Evolutionary conservation across 2,888 invertebrate genomes (phyloP).

Genomic region (Dolichomitus sp.): DNA sequence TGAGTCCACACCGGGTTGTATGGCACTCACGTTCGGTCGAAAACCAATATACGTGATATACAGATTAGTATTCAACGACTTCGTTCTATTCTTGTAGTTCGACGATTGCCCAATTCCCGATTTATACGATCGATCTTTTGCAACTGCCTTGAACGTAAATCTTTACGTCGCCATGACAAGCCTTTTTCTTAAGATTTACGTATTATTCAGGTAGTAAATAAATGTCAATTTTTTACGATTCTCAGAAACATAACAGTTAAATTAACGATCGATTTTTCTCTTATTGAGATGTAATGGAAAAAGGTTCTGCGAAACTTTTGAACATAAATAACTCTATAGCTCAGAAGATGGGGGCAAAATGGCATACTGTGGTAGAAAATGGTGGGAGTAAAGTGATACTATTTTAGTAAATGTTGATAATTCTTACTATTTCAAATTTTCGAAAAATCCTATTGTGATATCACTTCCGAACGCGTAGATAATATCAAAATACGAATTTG

Average conservation of each 20-base stretch:
- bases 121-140: conserved; percentile 54
- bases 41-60: conserved; percentile 20
- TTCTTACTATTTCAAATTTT: no score
- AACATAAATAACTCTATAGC: conserved; percentile 38
- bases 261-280: conserved; percentile 45
- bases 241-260: conserved; percentile 9
- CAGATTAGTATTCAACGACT: background rate
- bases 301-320: conserved; percentile 45
- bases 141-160: conserved; percentile 40
- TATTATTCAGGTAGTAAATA: conserved; percentile 48
- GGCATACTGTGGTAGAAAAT: background rate
- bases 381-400: background rate
- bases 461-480: no score
- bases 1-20: conserved; percentile 21
- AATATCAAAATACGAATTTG: no score
- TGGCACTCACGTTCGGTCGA: conserved; percentile 21
- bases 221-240: conserved; percentile 42
- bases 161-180: background rate
- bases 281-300: conserved; percentile 30
- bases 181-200: background rate
- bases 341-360: background rate
- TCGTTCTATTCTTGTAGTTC: background rate
- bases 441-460: no score
- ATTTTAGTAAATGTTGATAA: no score
- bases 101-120: conserved; percentile 29